Evolutionary conservation across 1,140 invertebrate species (phyloP).

Genomic region (Drosophila tani): DNA sequence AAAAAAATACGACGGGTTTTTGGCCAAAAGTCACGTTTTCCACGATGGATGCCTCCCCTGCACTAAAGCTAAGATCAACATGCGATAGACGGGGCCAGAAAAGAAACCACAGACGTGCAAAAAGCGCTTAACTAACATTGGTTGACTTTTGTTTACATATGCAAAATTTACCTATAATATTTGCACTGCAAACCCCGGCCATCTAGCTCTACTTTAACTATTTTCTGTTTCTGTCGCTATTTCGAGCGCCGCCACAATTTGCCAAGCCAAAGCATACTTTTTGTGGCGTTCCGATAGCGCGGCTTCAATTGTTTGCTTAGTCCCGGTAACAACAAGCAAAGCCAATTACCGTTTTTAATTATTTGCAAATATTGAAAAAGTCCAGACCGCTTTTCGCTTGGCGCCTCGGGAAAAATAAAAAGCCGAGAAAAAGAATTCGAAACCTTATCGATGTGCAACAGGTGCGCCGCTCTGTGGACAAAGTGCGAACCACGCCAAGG

Average conservation of each 20-base stretch:
- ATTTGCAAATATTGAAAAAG: conserved; percentile 70
- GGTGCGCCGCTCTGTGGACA: conserved; percentile 25
- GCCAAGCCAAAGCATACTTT: conserved; percentile 57
- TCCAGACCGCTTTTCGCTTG: conserved; percentile 33
- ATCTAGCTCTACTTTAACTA: conserved; percentile 22
- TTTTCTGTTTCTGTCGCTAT: conserved; percentile 12
- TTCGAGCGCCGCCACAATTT: conserved; percentile 48
- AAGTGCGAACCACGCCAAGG: conserved; percentile 22
- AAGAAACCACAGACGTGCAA: conserved; percentile 50
- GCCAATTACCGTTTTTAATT: conserved; percentile 74
- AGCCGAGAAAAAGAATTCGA: conserved; percentile 7
- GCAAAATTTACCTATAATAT: conserved; percentile 67
- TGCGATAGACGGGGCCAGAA: conserved; percentile 38
- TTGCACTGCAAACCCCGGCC: conserved; percentile 36
- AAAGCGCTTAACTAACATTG: conserved; percentile 68
- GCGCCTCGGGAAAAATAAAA: conserved; percentile 31
- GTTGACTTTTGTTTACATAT: conserved; percentile 52
- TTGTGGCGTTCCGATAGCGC: conserved; percentile 29
- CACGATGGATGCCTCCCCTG: conserved; percentile 19
- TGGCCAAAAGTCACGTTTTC: conserved; percentile 55
- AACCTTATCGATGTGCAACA: conserved; percentile 53
- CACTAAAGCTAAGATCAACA: conserved; percentile 49
- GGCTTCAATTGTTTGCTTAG: conserved; percentile 42
- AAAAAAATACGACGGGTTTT: conserved; percentile 7
- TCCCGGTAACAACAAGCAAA: conserved; percentile 58